Percentiles rank a stretch among this genome's conserved stretches.
phyloP scores from a whole-genome alignment of 2,888 invertebrate genomes.

The Agrotis exclamationis region DNA sequence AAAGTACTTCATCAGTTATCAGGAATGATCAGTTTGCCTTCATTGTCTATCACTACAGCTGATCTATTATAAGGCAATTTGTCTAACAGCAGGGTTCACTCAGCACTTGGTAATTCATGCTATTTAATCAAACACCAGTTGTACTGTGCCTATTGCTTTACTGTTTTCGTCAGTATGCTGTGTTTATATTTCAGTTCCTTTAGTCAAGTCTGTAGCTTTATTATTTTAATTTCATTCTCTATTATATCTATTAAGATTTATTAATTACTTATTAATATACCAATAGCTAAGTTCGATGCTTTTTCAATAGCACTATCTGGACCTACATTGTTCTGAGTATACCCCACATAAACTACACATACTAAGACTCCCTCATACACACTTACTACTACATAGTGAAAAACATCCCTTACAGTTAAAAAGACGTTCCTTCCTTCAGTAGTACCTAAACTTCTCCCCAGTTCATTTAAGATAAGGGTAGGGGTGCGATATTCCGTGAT shows the following conservation, averaged over 20 bases:
- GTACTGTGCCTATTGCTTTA: conserved; percentile 12
- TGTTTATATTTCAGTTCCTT: neutral
- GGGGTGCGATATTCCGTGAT: conserved; percentile 83
- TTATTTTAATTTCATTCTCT: neutral
- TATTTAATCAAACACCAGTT: conserved; percentile 26
- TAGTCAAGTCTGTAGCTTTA: neutral
- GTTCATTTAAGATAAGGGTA: conserved; percentile 89
- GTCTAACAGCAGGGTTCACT: conserved; percentile 65
- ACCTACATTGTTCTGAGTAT: neutral
- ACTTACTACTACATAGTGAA: conserved; percentile 41
- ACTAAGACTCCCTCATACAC: conserved; percentile 22
- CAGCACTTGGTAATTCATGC: conserved; percentile 34
- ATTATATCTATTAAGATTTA: no score
- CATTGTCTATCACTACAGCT: conserved; percentile 52
- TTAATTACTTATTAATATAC: no score
- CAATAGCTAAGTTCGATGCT: neutral
- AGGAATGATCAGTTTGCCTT: conserved; percentile 42
- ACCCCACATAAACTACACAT: conserved; percentile 30
- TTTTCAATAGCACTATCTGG: neutral
- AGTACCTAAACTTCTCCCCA: conserved; percentile 83
- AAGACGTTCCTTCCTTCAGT: conserved; percentile 61
- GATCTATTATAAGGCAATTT: conserved; percentile 68
- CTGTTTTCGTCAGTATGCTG: conserved; percentile 13
- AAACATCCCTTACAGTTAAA: conserved; percentile 66
- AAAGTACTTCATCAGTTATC: conserved; percentile 32